Conservation (phyloP, 2,797 vertebrate species). For the Scleropages formosus region DNA sequence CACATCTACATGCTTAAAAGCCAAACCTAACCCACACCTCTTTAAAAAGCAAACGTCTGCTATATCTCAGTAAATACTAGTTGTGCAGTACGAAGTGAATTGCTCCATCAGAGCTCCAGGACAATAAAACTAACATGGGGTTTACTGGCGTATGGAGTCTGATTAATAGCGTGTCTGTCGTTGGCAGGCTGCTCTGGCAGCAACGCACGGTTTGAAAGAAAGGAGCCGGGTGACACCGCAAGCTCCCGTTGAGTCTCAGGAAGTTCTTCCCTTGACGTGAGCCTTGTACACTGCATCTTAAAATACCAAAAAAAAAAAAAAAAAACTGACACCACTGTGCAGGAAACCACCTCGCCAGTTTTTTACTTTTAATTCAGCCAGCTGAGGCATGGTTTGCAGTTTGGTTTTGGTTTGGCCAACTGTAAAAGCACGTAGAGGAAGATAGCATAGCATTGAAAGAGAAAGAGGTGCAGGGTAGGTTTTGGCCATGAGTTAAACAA, state of each 20-base stretch:
- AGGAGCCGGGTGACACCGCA: slow-evolving; percentile 48
- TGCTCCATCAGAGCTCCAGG: slow-evolving; percentile 36
- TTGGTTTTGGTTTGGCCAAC: slow-evolving; percentile 61
- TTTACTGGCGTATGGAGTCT: slow-evolving; percentile 68
- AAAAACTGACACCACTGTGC: background rate
- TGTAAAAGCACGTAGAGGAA: slow-evolving; percentile 36
- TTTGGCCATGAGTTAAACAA: slow-evolving; percentile 61
- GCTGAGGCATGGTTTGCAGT: slow-evolving; percentile 58
- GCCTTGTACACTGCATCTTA: slow-evolving; percentile 6
- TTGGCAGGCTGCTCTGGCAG: slow-evolving; percentile 54
- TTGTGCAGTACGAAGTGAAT: slow-evolving; percentile 57
- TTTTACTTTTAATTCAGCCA: slow-evolving; percentile 56
- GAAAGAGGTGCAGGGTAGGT: slow-evolving; percentile 32
- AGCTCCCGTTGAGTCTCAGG: slow-evolving; percentile 28
- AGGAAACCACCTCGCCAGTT: slow-evolving; percentile 15
- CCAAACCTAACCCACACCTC: slow-evolving; percentile 40
- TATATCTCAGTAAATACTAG: slow-evolving; percentile 65
- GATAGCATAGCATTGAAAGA: background rate
- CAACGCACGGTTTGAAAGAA: slow-evolving; percentile 56
- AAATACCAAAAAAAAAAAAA: background rate
- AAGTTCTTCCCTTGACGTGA: slow-evolving; percentile 37
- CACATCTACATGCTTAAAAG: slow-evolving; percentile 43
- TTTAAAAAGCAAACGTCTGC: slow-evolving; percentile 55
- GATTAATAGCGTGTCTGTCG: slow-evolving; percentile 72
- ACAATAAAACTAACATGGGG: slow-evolving; percentile 65